phyloP scores from a whole-genome alignment of 2,888 invertebrate genomes.

The Cephus sareptanus region DNA sequence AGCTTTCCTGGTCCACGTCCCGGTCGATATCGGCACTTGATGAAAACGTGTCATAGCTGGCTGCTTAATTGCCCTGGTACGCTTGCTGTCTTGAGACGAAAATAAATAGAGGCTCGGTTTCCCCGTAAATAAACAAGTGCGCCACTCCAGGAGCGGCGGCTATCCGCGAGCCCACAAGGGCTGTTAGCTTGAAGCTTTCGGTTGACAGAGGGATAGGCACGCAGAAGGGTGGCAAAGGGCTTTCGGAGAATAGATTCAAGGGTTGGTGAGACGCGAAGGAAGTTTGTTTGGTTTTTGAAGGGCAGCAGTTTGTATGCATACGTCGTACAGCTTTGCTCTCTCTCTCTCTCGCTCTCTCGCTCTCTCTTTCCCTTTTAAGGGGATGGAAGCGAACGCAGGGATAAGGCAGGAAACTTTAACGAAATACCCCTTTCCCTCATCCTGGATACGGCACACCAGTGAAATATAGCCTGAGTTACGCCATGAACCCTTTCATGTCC shows the following conservation, averaged over 20 bases:
- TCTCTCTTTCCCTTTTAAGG: constrained; percentile 1
- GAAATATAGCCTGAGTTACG: background rate
- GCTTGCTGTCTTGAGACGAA: constrained; percentile 8
- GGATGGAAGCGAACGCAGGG: constrained; percentile 8
- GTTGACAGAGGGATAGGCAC: constrained; percentile 29
- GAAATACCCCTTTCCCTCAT: background rate
- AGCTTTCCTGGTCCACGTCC: background rate
- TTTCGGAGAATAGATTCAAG: constrained; percentile 20
- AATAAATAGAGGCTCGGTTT: constrained; percentile 8
- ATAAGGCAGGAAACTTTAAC: constrained; percentile 9
- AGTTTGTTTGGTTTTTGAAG: constrained; percentile 10
- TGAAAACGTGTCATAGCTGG: background rate
- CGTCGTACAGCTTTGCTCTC: constrained; percentile 11
- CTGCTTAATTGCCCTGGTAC: background rate
- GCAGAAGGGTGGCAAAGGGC: constrained; percentile 5
- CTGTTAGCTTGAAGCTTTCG: constrained; percentile 35
- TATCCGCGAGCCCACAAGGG: constrained; percentile 30
- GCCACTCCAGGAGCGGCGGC: constrained; percentile 30
- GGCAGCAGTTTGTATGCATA: constrained; percentile 18
- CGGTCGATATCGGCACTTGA: background rate
- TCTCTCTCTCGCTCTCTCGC: background rate
- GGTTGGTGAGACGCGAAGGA: constrained; percentile 11
- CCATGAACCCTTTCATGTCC: background rate
- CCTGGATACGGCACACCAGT: background rate
- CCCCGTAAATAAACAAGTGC: constrained; percentile 38